Conservation (phyloP, 2,888 invertebrate genomes). For the Apotomis turbidana region DNA sequence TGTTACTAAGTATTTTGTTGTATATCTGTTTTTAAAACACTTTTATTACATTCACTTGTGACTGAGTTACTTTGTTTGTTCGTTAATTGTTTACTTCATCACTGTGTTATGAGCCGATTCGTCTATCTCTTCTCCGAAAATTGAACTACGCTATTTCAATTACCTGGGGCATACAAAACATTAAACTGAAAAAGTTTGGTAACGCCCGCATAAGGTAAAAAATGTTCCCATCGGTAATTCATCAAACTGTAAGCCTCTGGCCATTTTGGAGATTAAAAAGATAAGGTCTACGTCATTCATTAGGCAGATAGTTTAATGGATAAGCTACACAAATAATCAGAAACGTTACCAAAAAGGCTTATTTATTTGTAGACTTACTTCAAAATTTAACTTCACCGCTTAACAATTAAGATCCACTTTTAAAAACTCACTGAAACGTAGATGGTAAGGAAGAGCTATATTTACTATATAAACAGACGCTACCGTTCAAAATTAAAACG, state of each 20-base stretch:
- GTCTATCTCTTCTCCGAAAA: too few species aligned
- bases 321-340: constrained; percentile 2
- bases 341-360: background rate
- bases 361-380: background rate
- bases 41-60: too few species aligned
- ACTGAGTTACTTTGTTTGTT: too few species aligned
- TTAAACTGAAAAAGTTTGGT: too few species aligned
- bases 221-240: background rate
- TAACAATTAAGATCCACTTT: background rate
- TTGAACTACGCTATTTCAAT: too few species aligned
- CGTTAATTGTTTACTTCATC: too few species aligned
- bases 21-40: too few species aligned
- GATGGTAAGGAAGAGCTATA: background rate
- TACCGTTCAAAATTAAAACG: background rate
- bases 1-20: too few species aligned
- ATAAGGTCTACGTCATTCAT: constrained; percentile 14
- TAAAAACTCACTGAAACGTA: background rate
- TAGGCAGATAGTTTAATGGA: constrained; percentile 11
- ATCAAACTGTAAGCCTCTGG: background rate
- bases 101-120: too few species aligned
- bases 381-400: background rate
- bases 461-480: too few species aligned
- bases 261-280: constrained; percentile 17
- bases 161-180: too few species aligned
- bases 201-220: background rate